Evolutionary conservation across 2,797 vertebrate genomes (phyloP).

Genomic region (Argya squamiceps): DNA sequence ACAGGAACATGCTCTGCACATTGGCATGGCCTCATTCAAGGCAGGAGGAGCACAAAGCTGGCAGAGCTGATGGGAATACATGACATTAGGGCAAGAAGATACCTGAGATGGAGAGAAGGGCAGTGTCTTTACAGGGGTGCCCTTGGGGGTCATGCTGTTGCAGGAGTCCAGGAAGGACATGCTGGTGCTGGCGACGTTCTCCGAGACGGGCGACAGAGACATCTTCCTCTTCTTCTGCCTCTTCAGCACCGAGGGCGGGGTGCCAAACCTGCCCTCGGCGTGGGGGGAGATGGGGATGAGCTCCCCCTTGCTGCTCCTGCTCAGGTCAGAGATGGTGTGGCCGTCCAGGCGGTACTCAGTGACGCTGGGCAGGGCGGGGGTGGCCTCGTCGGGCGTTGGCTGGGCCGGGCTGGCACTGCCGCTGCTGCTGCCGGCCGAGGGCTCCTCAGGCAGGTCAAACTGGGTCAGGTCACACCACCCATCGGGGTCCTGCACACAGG

Average conservation of each 20-base stretch:
- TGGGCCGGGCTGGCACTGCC: constrained; percentile 64
- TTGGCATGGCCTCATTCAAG: not conserved
- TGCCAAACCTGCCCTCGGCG: constrained; percentile 79
- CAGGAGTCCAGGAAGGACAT: constrained; percentile 79
- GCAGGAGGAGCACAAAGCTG: not conserved
- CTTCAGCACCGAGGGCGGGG: constrained; percentile 85
- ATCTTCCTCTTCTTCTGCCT: constrained; percentile 86
- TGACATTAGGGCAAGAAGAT: not conserved
- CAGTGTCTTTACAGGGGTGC: constrained; percentile 93
- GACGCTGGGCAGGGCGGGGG: constrained; percentile 33
- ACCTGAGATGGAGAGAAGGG: constrained; percentile 98
- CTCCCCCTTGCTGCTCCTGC: constrained; percentile 90
- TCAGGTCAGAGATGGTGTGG: constrained; percentile 91
- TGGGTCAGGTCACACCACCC: constrained; percentile 92
- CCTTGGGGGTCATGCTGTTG: constrained; percentile 94
- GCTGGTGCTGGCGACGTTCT: constrained; percentile 56
- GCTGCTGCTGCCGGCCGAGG: constrained; percentile 46
- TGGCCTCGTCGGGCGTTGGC: not conserved
- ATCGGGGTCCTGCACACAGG: constrained; percentile 84
- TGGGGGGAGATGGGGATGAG: constrained; percentile 95
- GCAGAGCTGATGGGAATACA: not conserved
- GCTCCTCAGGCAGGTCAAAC: constrained; percentile 90
- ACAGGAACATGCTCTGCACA: accelerated
- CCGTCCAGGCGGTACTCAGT: constrained; percentile 93
- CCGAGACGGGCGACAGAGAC: constrained; percentile 84